Percentiles rank a stretch among this genome's conserved stretches.
Conservation (phyloP, 2,888 invertebrate species). For the Apamea monoglypha region DNA sequence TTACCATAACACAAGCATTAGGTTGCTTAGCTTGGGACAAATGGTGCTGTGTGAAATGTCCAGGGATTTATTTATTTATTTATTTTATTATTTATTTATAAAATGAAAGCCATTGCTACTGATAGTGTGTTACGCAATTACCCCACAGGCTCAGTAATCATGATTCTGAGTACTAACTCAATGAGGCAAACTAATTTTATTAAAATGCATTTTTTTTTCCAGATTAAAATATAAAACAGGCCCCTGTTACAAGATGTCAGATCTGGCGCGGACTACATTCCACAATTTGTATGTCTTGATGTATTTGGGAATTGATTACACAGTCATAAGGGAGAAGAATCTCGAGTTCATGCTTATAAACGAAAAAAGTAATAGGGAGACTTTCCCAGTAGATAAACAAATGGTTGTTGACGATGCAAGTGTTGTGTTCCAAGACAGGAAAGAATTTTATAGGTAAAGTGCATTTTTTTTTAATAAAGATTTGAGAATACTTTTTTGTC, state of each 20-base stretch:
- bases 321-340: constrained; percentile 80
- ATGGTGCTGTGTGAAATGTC: too few species aligned
- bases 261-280: constrained; percentile 75
- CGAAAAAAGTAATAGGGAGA: constrained; percentile 79
- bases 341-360: constrained; percentile 81
- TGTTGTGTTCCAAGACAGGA: constrained; percentile 79
- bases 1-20: too few species aligned
- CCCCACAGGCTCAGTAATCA: neutral
- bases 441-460: constrained; percentile 82
- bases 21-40: too few species aligned
- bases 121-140: too few species aligned
- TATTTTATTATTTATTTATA: too few species aligned
- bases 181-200: neutral
- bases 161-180: neutral
- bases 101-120: too few species aligned
- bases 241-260: constrained; percentile 80
- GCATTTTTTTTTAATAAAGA: neutral
- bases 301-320: constrained; percentile 85
- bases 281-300: constrained; percentile 82
- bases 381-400: constrained; percentile 80
- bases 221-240: constrained; percentile 81
- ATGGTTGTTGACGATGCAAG: constrained; percentile 81
- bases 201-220: constrained; percentile 60
- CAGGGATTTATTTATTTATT: too few species aligned
- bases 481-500: neutral